These are phyloP conservation scores for Chaunax sp. DNA, from an alignment of 2,797 vertebrate genomes.

Conservation along the genomic window DNA sequence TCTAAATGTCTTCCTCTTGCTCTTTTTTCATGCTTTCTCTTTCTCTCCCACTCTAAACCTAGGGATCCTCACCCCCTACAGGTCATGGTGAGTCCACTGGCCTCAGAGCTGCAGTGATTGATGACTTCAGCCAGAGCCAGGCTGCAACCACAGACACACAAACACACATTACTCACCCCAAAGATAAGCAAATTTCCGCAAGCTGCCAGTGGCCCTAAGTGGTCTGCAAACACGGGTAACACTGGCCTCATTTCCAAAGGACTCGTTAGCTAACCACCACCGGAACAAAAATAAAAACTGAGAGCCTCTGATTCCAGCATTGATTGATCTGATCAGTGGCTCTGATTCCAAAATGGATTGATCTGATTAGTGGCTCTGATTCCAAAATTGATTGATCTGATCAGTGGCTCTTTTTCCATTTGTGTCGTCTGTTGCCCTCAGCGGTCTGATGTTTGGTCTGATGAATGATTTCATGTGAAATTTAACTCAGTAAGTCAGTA, in stretches of 20 bases:
- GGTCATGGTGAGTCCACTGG: constrained; percentile 58
- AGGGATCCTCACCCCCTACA: constrained; percentile 42
- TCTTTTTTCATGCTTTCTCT: too few species aligned
- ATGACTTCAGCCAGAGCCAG: constrained; percentile 72
- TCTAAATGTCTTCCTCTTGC: too few species aligned
- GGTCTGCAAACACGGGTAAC: constrained; percentile 79
- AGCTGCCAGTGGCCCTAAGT: constrained; percentile 75
- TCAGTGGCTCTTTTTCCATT: constrained; percentile 15
- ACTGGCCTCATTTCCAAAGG: constrained; percentile 57
- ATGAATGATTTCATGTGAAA: too few species aligned
- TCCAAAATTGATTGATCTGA: constrained; percentile 32
- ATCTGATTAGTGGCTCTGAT: constrained; percentile 41
- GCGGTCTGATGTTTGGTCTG: background rate
- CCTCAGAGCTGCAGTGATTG: constrained; percentile 74
- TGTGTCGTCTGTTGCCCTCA: constrained; percentile 32
- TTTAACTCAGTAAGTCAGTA: too few species aligned
- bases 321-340: constrained; percentile 48
- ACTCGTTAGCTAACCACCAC: constrained; percentile 57
- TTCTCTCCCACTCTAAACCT: constrained; percentile 11
- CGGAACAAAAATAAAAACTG: constrained; percentile 15
- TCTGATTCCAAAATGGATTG: too few species aligned
- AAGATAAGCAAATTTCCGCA: constrained; percentile 82
- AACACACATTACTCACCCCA: constrained; percentile 79
- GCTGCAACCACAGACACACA: constrained; percentile 77
- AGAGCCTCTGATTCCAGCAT: constrained; percentile 1